A percentile compares a stretch with the other conserved stretches of the same genome.
phyloP scores from a whole-genome alignment of 1,140 invertebrate genomes.

The Apocrypta bakeri region DNA sequence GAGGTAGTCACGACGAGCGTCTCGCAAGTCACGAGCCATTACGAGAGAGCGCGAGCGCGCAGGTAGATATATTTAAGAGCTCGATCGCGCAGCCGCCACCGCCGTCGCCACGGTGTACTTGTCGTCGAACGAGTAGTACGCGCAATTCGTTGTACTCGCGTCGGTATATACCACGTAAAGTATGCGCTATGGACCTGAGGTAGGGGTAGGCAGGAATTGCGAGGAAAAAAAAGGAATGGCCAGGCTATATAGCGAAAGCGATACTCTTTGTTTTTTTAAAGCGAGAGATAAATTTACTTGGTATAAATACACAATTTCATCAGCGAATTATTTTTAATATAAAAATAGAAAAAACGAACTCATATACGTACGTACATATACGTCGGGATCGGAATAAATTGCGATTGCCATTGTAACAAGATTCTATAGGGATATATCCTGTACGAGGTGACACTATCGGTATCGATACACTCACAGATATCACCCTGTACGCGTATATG shows the following conservation, averaged over 20 bases:
- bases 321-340: no score
- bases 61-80: constrained; percentile 22
- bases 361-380: no score
- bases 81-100: background rate
- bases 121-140: constrained; percentile 32
- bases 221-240: background rate
- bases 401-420: constrained; percentile 10
- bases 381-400: constrained; percentile 24
- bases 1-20: constrained; percentile 34
- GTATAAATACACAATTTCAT: no score
- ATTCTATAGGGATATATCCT: background rate
- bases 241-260: background rate
- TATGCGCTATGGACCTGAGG: background rate
- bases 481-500: background rate
- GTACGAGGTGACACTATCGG: no score
- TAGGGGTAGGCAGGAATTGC: no score
- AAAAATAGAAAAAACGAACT: no score
- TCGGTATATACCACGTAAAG: constrained; percentile 27
- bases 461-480: background rate
- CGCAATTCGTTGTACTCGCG: constrained; percentile 39
- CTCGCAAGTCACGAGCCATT: constrained; percentile 44
- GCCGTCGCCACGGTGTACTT: constrained; percentile 8
- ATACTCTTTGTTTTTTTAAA: background rate
- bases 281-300: background rate
- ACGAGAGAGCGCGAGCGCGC: background rate